phyloP scores from a whole-genome alignment of 2,113 vertebrate genomes.

The Trochalopteron elliotii region DNA sequence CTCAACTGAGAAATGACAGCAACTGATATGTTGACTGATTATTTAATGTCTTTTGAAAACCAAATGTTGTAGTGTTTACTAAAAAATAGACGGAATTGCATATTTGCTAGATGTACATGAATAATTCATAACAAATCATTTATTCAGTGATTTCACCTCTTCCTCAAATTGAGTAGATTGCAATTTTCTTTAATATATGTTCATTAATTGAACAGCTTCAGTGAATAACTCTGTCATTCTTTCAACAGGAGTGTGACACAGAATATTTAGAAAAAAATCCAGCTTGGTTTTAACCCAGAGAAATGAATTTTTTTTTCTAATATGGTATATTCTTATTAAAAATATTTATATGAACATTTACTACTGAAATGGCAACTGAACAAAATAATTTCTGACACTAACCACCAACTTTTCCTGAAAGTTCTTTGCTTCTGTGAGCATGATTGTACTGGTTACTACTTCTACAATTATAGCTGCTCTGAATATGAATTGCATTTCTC shows the following conservation, averaged over 20 bases:
- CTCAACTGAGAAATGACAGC: neutral
- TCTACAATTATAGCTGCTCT: neutral
- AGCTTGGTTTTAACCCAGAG: neutral
- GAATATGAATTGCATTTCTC: neutral
- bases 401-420: neutral
- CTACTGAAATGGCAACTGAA: neutral
- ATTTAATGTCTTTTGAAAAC: conserved; percentile 33
- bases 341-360: neutral
- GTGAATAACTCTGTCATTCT: neutral
- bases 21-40: conserved; percentile 9
- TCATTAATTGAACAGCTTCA: conserved; percentile 10
- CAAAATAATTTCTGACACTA: neutral
- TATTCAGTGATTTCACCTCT: conserved; percentile 22
- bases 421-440: neutral
- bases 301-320: neutral
- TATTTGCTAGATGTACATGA: conserved; percentile 16
- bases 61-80: conserved; percentile 22
- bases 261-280: neutral
- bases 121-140: conserved; percentile 51
- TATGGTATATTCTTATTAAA: neutral
- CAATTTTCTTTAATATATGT: conserved; percentile 22
- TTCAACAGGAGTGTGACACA: neutral
- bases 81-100: conserved; percentile 4
- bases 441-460: neutral
- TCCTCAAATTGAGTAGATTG: neutral